phyloP scores from a whole-genome alignment of 2,113 vertebrate genomes.

The Ia io region DNA sequence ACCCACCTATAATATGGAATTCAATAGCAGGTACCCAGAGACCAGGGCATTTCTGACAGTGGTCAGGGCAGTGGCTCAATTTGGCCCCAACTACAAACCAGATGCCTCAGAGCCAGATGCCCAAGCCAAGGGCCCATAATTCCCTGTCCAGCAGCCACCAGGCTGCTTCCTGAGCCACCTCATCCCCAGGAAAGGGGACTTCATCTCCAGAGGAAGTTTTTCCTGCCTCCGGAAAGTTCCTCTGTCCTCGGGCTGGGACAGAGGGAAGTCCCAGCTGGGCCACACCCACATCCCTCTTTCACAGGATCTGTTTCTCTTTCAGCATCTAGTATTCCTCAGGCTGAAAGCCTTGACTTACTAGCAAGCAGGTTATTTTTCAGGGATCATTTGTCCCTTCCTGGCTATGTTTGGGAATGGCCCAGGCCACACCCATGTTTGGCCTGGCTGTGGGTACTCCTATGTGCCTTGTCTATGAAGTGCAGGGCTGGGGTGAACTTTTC shows the following conservation, averaged over 20 bases:
- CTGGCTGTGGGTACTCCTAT: background rate
- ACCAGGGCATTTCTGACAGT: background rate
- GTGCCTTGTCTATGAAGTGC: background rate
- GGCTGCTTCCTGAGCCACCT: background rate
- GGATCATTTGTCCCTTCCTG: background rate
- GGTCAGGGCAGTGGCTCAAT: background rate
- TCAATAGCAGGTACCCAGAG: background rate
- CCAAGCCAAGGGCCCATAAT: background rate
- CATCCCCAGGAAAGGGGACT: background rate
- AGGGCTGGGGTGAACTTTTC: background rate
- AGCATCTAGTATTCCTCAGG: background rate
- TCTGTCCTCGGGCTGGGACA: background rate
- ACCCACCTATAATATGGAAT: background rate
- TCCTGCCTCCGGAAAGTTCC: background rate
- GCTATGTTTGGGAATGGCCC: background rate
- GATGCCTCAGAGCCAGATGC: background rate
- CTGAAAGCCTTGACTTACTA: background rate
- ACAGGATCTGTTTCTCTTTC: background rate
- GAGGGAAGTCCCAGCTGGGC: background rate
- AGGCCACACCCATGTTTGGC: background rate
- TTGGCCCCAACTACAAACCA: background rate
- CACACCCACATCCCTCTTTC: background rate
- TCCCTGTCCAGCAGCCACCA: background rate
- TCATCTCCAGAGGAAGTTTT: background rate
- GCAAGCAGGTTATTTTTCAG: background rate